Base-by-base conservation (phyloP, 2,797 vertebrate species). In the Cynopterus sphinx region DNA sequence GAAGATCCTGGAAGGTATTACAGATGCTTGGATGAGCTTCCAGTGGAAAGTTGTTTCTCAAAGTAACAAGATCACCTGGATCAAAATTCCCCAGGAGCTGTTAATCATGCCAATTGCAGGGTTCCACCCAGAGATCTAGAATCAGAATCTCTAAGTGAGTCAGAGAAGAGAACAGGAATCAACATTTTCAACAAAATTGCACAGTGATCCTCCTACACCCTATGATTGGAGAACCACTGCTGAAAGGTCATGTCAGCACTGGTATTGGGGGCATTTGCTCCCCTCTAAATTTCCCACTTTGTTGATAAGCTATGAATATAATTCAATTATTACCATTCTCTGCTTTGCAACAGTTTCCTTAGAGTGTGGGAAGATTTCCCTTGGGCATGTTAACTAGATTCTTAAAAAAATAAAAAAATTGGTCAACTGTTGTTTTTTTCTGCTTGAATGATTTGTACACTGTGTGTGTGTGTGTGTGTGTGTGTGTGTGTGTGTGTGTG, bases 321-420 rank as follows among this genome's bases (percentile, higher is more conserved):
- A 41, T 13, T 68, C 53, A 75, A 41, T 57, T 51, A 7, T 61
- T 63, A 43, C 82, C 13, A 10, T 89, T 85, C 61, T 89, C 53
- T 92, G 53, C 51, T 94, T 94, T 90, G 49, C 31, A 95, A 79
- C 53, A 89, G 75, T 97, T 96, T 92, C 57, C 55, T 73, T 90
- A 82, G 51, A 87, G 71, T 77, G 31, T 77, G 33, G 77, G 68
- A 87, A 63, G 67, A 33, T 70, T 83, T 96, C 90, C 87, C 74
- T 68, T 46, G 67, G 70, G 31, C 24, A 10, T 90, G 67, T 90
- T 84, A 46, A 90, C 70, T 77, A 73, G 74, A 85, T 74, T 82
- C 51, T 89, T 94, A 36, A 43, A n/a, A 79, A 89, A 91, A 79
- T 51, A 78, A 73, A 49, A 87, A 71, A 74, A 68, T 57, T 73